A percentile compares a stretch with the other conserved stretches of the same genome.
These are phyloP conservation scores for Chloroceryle amazona DNA, from an alignment of 2,797 vertebrate species.

Conservation along the genomic window DNA sequence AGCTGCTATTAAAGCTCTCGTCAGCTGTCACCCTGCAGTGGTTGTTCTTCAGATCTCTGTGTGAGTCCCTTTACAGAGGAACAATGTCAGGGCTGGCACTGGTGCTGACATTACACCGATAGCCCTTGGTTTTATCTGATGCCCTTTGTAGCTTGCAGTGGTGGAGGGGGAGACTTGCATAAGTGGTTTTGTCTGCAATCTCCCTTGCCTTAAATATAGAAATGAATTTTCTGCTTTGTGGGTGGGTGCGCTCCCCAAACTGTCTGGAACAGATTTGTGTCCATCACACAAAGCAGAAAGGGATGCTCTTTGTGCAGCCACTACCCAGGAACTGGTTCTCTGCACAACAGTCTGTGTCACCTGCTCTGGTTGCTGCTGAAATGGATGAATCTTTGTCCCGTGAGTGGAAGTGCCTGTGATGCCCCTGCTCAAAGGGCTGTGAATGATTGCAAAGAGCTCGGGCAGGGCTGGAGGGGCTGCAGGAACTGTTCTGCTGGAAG, in stretches of 20 bases:
- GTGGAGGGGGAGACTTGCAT: not conserved
- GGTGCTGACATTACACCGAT: not conserved
- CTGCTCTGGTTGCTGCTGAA: slow-evolving; percentile 6
- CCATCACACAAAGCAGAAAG: not conserved
- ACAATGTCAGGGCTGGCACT: not conserved
- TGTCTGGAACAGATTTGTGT: not conserved
- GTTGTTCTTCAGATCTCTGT: not conserved
- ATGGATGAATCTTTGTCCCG: not conserved
- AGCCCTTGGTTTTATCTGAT: not conserved
- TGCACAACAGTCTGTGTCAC: not conserved
- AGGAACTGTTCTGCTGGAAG: slow-evolving; percentile 59
- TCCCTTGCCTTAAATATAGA: not conserved
- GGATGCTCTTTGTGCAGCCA: not conserved
- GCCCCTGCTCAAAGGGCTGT: not conserved
- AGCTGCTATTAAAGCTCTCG: not conserved
- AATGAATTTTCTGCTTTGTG: not conserved
- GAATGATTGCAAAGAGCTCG: slow-evolving; percentile 72
- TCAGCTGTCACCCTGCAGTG: not conserved
- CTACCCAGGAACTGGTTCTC: not conserved
- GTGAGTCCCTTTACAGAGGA: not conserved
- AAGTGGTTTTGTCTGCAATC: not conserved
- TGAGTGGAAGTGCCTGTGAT: not conserved
- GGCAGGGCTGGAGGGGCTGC: slow-evolving; percentile 20
- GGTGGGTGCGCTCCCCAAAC: not conserved
- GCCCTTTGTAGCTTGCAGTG: not conserved